Evolutionary conservation across 2,113 vertebrate genomes (phyloP).

Genomic region (Bothrops jararaca): DNA sequence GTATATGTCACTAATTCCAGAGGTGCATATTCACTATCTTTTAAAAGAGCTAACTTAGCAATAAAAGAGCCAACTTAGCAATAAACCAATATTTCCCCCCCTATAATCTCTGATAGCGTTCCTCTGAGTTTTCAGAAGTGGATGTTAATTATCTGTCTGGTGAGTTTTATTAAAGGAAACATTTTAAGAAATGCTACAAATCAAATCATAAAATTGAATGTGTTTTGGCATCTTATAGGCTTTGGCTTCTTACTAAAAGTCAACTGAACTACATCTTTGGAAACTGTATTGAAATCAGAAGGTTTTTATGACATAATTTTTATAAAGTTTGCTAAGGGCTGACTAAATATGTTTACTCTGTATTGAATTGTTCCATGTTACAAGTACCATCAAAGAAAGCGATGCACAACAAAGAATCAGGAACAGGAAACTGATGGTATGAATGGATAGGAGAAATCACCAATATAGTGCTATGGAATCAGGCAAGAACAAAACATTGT

Average conservation of each 20-base stretch:
- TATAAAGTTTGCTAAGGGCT: background rate
- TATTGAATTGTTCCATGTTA: background rate
- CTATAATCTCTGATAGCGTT: background rate
- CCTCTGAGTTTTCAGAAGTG: constrained; percentile 13
- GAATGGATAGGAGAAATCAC: no score
- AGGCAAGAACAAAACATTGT: background rate
- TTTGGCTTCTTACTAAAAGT: background rate
- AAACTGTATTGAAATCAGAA: background rate
- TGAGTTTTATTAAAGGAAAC: background rate
- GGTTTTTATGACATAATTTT: background rate
- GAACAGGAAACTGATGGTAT: background rate
- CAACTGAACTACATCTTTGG: background rate
- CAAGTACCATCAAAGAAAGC: background rate
- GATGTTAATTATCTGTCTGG: background rate
- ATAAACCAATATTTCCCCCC: constrained; percentile 38
- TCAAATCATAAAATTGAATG: background rate
- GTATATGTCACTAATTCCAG: constrained; percentile 55
- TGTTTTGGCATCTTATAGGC: background rate
- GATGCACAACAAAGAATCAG: background rate
- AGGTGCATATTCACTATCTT: constrained; percentile 35
- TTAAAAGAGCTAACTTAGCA: constrained; percentile 39
- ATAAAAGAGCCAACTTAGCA: constrained; percentile 45
- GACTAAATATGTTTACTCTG: background rate
- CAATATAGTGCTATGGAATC: background rate
- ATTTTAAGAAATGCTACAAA: background rate